Evolutionary conservation across 2,113 vertebrate species (phyloP), one percentile per base, ranked within the genome.

Genomic region (Empidonax alnorum): DNA sequence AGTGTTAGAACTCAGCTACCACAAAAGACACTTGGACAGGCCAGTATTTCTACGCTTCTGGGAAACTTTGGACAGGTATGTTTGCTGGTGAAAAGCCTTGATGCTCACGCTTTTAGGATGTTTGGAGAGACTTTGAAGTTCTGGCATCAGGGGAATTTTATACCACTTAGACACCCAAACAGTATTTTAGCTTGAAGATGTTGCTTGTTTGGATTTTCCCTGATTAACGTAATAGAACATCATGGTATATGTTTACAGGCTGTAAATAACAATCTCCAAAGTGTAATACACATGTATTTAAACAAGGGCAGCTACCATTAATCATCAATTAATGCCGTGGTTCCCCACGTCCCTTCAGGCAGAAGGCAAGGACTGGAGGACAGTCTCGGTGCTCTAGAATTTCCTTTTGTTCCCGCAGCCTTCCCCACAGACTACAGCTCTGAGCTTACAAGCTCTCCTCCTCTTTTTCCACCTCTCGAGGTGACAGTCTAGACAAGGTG

Each of bases 1-100:
- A 39, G 98, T 99, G 80, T 98, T 99, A 98, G 99, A 99, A 93
- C 97, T 99, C 68, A 99, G 99, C 97, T 99, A 99, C 95, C 99
- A 99, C 97, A 99, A 99, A 96, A 98, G 99, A 47, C 99, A 99
- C 92, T 97, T 99, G 97, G 99, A 99, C 97, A 98, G 99, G 82
- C 99, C 99, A 14, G 98, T 99, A 61, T 99, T 99, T 95, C 97
- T 99, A 55, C 98, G 98, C 91, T 99, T 99, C 97, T 99, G 99
- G 99, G 99, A 99, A 96, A 99, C 99, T 12, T 97, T 99, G 87
- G 99, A 99, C 98, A 99, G 98, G 99, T 99, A 91, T 27, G n/a
- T 62, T 28, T 69, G 31, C 69, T 77, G 27, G 30, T 77, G 13
- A 6, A 69, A 76, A 47, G n/a, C 41, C 31, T 21, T 50, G 12